Evolutionary conservation across 2,888 invertebrate species (phyloP).

Genomic region (Sialis lutaria): DNA sequence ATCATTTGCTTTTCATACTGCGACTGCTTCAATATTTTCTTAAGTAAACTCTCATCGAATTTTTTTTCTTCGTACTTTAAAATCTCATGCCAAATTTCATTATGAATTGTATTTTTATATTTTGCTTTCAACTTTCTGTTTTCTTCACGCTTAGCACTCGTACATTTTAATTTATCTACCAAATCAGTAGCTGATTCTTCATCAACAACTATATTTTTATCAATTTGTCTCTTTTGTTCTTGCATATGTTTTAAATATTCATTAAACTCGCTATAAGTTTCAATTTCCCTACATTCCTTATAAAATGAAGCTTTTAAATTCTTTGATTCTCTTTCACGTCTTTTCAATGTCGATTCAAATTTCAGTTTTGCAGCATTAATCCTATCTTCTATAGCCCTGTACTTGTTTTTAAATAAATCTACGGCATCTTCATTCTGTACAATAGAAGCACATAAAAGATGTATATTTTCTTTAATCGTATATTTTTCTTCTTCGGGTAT

Average conservation of each 20-base stretch:
- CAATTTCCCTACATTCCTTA: too few relatives aligned
- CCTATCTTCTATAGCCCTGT: too few relatives aligned
- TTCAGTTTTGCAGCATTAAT: too few relatives aligned
- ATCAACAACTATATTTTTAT: too few relatives aligned
- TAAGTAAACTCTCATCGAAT: constrained; percentile 31
- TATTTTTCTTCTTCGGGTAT: too few relatives aligned
- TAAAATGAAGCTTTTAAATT: too few relatives aligned
- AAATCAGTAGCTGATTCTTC: constrained; percentile 14
- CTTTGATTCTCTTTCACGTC: too few relatives aligned
- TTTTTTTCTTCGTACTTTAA: constrained; percentile 32
- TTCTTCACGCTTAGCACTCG: neutral
- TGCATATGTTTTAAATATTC: constrained; percentile 24
- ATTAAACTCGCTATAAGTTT: constrained; percentile 19
- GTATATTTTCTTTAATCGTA: too few relatives aligned
- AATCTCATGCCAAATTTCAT: constrained; percentile 33
- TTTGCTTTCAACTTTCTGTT: neutral
- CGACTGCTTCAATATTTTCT: constrained; percentile 39
- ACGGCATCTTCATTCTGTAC: too few relatives aligned
- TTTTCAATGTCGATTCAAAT: too few relatives aligned
- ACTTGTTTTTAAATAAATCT: too few relatives aligned
- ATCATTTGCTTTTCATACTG: constrained; percentile 48
- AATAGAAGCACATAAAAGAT: too few relatives aligned
- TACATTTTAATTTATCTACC: neutral
- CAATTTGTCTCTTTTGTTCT: constrained; percentile 13
- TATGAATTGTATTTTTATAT: constrained; percentile 29